phyloP scores from a whole-genome alignment of 2,113 vertebrate genomes.

The Setophaga kirtlandii region DNA sequence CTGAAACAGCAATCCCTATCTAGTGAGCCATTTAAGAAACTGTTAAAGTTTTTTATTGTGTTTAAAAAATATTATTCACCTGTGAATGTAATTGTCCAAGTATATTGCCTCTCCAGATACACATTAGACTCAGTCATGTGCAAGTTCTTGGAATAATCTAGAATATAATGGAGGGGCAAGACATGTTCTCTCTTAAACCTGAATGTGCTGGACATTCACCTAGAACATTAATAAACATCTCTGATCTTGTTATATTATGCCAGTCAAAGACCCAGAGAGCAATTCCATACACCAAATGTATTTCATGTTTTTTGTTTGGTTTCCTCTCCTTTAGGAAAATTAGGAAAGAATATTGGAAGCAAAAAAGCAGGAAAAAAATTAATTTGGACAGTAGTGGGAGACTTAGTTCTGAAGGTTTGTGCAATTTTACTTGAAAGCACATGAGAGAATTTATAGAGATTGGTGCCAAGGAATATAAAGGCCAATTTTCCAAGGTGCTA shows the following conservation, averaged over 20 bases:
- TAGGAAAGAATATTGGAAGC: neutral
- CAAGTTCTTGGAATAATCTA: neutral
- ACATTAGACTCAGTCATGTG: neutral
- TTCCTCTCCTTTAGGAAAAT: neutral
- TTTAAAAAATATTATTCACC: neutral
- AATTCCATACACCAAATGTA: neutral
- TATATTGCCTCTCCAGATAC: neutral
- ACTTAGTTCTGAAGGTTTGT: neutral
- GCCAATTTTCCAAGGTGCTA: neutral
- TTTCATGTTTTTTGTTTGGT: neutral
- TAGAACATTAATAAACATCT: neutral
- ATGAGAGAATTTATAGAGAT: neutral
- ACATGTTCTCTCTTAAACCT: neutral
- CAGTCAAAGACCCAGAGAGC: neutral
- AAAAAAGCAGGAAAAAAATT: neutral
- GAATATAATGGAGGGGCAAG: neutral
- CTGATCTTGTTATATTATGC: neutral
- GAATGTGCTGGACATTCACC: neutral
- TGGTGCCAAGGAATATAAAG: neutral
- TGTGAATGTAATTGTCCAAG: neutral
- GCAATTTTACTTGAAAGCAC: neutral
- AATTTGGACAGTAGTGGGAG: neutral
- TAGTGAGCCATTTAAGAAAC: neutral
- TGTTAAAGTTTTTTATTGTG: neutral
- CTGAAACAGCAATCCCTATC: neutral